Evolutionary conservation across 1,140 invertebrate genomes (phyloP).

Genomic region (Hydropsyche tenuis): DNA sequence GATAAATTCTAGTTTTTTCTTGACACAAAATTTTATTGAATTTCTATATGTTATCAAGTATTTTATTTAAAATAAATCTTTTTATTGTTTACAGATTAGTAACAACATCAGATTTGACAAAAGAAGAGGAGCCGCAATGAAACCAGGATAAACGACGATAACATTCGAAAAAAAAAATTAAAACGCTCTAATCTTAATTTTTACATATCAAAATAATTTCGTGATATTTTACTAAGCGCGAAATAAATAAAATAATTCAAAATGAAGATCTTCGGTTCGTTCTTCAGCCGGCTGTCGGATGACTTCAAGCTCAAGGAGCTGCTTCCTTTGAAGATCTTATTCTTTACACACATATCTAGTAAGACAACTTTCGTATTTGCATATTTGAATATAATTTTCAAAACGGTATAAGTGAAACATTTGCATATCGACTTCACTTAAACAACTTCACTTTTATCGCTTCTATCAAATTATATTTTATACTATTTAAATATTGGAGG

Average conservation of each 20-base stretch:
- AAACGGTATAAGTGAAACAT: too few relatives aligned
- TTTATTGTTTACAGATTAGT: not conserved
- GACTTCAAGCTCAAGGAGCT: conserved; percentile 76
- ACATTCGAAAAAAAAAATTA: not conserved
- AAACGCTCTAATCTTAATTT: not conserved
- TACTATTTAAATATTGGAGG: too few relatives aligned
- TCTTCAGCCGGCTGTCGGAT: conserved; percentile 70
- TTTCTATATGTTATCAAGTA: not conserved
- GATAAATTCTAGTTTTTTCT: too few relatives aligned
- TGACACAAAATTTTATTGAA: too few relatives aligned
- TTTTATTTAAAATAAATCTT: conserved; percentile 13
- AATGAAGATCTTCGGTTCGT: conserved; percentile 68
- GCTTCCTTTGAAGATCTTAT: conserved; percentile 75
- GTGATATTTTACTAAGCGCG: too few relatives aligned
- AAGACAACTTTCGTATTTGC: conserved; percentile 56
- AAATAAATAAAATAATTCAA: conserved; percentile 47
- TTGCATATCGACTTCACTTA: too few relatives aligned
- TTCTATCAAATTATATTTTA: too few relatives aligned
- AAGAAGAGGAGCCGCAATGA: not conserved
- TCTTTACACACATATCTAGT: conserved; percentile 81
- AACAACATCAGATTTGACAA: not conserved
- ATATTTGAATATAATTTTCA: too few relatives aligned
- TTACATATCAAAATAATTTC: too few relatives aligned
- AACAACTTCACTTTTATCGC: too few relatives aligned
- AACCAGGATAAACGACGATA: conserved; percentile 15